Base-by-base conservation (phyloP, 2,888 invertebrate genomes). In the Linnaemya tessellans region DNA sequence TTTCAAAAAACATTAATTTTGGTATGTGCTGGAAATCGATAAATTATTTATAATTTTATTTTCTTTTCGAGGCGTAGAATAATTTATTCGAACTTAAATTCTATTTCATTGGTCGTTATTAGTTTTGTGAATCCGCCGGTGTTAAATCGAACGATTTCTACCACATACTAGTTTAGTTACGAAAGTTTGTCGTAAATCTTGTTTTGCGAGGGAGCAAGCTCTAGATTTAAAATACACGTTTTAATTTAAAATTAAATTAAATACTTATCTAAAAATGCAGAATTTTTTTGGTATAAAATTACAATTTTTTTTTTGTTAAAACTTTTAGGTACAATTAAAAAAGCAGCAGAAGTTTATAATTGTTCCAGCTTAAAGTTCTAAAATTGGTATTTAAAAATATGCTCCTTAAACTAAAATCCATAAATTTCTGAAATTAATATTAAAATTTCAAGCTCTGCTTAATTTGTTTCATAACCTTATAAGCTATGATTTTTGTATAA, bases 261-360 rank as follows among this genome's bases (percentile, higher is more conserved):
- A 30, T 43, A 80, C 35, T 46, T 64, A 65, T 56, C 71, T 80
- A 71, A 73, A 80, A 80, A 80, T 80, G 80, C 80, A 73, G 56
- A 73, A 58, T 64, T 22, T 64, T 71, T 80, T 80, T 80, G 80
- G 80, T 73, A 73, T 80, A 54, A n/a, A 60, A 62, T 20, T 22
- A 13, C 22, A 22, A 11, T n/a, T 30, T 20, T 46, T 64, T 0
- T 9, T 35, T 22, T 20, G 30, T 56, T 18, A 51, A 41, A 18
- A 43, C 18, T 67, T 78, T 65, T 46, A 65, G 65, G 56, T 65
- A 75, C 20, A 67, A 67, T 25, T 11, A 38, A 22, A 43, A 70
- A 41, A 71, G 35, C 46, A 51, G 35, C 38, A 49, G 20, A 35
- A 9, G 5, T n/a, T 49, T 49, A 20, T 8, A 60, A 46, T 25